Percentiles rank a stretch among this genome's conserved stretches.
Conservation (phyloP, 2,797 vertebrate species). For the Tympanoctomys barrerae region DNA sequence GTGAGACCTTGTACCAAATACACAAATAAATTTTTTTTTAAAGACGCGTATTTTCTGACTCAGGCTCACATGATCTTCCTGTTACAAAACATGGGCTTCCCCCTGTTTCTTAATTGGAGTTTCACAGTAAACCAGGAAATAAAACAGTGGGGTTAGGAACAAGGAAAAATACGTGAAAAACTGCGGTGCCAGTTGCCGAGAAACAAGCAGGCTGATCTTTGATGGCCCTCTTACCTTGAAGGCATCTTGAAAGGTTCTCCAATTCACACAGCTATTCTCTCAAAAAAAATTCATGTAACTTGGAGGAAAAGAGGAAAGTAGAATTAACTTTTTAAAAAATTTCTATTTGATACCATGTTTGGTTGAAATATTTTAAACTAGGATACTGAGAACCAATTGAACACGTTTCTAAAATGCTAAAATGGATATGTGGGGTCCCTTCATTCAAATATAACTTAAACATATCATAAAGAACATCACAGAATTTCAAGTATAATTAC, state of each 20-base stretch:
- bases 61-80: background rate
- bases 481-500: background rate
- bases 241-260: background rate
- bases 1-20: too few relatives aligned
- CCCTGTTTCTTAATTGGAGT: background rate
- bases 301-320: background rate
- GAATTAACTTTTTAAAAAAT: background rate
- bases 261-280: background rate
- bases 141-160: background rate
- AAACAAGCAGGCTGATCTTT: background rate
- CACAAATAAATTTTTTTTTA: too few relatives aligned
- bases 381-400: background rate
- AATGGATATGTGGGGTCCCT: background rate
- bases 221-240: background rate
- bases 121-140: conserved; percentile 11
- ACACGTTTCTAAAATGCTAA: background rate
- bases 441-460: conserved; percentile 23
- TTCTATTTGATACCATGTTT: background rate
- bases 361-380: conserved; percentile 33
- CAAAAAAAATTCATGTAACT: background rate
- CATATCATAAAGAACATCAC: background rate
- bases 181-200: background rate
- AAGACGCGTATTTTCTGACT: background rate
- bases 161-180: background rate
- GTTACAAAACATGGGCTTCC: background rate